Percentiles rank a stretch among this genome's conserved stretches.
These are phyloP conservation scores for Atethmia centrago DNA, from an alignment of 2,888 invertebrate species.

Conservation along the genomic window DNA sequence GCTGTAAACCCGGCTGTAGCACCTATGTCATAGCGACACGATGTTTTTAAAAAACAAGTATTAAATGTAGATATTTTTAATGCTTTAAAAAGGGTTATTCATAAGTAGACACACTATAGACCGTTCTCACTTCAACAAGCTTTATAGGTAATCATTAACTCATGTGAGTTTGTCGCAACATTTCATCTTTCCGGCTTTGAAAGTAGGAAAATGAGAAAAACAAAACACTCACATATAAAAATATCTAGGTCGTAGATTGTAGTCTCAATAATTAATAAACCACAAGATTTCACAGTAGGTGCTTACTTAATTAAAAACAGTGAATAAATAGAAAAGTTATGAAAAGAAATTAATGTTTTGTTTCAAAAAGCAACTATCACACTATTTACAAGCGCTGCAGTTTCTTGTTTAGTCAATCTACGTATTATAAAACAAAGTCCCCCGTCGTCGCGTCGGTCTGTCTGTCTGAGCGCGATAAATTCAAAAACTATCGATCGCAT, in stretches of 20 bases:
- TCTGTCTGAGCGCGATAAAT: too few relatives aligned
- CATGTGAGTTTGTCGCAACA: neutral
- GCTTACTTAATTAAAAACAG: neutral
- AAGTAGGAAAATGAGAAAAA: neutral
- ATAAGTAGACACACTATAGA: neutral
- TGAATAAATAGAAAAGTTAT: neutral
- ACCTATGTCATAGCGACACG: conserved; percentile 34
- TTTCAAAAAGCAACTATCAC: neutral
- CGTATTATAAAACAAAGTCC: too few relatives aligned
- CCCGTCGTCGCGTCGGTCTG: too few relatives aligned
- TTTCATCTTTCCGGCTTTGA: neutral
- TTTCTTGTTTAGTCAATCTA: too few relatives aligned
- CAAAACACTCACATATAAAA: neutral
- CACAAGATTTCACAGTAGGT: neutral
- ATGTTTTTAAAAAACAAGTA: conserved; percentile 21
- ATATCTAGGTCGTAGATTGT: neutral
- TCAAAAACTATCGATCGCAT: too few relatives aligned
- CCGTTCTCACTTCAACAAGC: neutral
- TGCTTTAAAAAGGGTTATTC: neutral
- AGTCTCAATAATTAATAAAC: neutral
- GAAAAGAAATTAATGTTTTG: neutral
- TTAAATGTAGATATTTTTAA: conserved; percentile 2
- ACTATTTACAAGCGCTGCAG: neutral
- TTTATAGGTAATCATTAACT: neutral
- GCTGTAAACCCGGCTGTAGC: conserved; percentile 12